These are phyloP conservation scores for Drosophila buzzatii DNA, from an alignment of 2,888 invertebrate genomes.

Conservation along the genomic window DNA sequence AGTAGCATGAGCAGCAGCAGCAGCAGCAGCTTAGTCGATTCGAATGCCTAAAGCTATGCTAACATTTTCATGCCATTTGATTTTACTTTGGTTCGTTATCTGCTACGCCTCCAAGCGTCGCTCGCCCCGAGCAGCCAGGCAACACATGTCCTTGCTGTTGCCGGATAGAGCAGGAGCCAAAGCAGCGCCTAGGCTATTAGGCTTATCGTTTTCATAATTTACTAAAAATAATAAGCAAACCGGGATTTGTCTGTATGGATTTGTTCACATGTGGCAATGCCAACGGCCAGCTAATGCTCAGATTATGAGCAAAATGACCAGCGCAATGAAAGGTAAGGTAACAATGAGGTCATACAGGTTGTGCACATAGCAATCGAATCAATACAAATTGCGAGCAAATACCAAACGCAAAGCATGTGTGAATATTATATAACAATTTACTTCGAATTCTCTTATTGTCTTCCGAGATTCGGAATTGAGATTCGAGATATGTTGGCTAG, in stretches of 20 bases:
- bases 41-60: constrained; percentile 53
- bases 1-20: background rate
- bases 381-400: background rate
- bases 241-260: constrained; percentile 41
- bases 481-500: background rate
- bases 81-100: constrained; percentile 59
- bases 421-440: background rate
- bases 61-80: constrained; percentile 65
- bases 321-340: constrained; percentile 32
- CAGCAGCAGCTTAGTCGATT: constrained; percentile 34
- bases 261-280: constrained; percentile 23
- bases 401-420: background rate
- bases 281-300: constrained; percentile 48
- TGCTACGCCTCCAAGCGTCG: constrained; percentile 7
- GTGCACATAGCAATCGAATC: background rate
- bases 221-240: constrained; percentile 65
- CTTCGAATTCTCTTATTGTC: background rate
- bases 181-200: constrained; percentile 42
- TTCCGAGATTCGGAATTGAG: background rate
- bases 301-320: constrained; percentile 41
- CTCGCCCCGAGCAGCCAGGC: constrained; percentile 28
- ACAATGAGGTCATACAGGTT: constrained; percentile 31
- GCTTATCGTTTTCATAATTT: constrained; percentile 69
- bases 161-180: background rate
- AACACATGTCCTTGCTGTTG: constrained; percentile 49